Conservation (phyloP, 2,113 vertebrate species). For the Labrus mixtus region DNA sequence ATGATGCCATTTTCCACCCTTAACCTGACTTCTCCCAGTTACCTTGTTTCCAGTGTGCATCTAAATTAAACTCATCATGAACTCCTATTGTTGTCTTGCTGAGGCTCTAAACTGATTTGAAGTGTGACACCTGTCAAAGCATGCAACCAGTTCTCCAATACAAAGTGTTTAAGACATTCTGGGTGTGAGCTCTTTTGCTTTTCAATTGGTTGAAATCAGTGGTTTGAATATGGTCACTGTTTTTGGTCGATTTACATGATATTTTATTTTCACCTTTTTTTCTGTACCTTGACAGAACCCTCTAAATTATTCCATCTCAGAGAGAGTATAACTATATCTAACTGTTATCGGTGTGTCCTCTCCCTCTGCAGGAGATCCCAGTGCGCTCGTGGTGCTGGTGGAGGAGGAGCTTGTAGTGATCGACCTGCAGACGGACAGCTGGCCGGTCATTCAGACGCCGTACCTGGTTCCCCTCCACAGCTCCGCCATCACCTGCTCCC, state of each 20-base stretch:
- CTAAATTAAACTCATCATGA: background rate
- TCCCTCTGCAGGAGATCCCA: constrained; percentile 85
- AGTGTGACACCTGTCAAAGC: background rate
- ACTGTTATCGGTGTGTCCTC: background rate
- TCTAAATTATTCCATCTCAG: no score
- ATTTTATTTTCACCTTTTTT: no score
- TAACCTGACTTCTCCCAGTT: background rate
- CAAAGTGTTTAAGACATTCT: background rate
- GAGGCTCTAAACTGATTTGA: background rate
- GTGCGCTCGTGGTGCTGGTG: constrained; percentile 92
- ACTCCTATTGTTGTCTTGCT: background rate
- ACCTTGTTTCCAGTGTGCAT: background rate
- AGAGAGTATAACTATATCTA: background rate
- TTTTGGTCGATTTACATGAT: no score
- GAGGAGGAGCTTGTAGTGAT: constrained; percentile 97
- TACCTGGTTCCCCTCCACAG: constrained; percentile 97
- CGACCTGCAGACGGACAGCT: constrained; percentile 90
- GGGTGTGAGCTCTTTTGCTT: background rate
- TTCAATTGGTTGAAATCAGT: background rate
- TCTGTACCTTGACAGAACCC: no score
- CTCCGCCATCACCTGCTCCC: constrained; percentile 97
- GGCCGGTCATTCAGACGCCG: constrained; percentile 93
- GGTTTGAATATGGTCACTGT: background rate
- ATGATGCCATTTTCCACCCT: no score
- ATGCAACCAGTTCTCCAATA: background rate